Conservation (phyloP, 2,113 vertebrate genomes). For the Chrysemys picta region DNA sequence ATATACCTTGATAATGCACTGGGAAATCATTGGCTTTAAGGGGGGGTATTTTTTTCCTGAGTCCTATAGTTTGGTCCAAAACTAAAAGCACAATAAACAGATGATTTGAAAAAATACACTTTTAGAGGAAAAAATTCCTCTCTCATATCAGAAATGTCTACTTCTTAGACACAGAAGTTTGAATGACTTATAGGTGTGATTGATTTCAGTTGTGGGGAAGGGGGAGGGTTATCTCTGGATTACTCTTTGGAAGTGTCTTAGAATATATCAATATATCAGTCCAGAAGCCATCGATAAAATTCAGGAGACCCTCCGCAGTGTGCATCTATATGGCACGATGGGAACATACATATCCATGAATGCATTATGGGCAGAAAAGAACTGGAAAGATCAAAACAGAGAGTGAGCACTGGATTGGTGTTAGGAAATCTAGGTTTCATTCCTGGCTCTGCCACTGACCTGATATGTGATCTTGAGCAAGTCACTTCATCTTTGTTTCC, state of each 20-base stretch:
- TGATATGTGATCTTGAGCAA: not conserved
- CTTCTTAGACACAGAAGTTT: not conserved
- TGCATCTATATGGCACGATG: not conserved
- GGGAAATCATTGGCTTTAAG: not conserved
- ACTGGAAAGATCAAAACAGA: not conserved
- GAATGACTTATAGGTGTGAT: not conserved
- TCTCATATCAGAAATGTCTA: not conserved
- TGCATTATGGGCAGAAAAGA: not conserved
- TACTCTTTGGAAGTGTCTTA: not conserved
- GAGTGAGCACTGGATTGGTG: not conserved
- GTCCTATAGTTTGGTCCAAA: not conserved
- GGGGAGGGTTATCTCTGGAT: not conserved
- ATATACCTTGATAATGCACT: not conserved
- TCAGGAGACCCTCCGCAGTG: not conserved
- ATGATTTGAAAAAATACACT: not conserved
- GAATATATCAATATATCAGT: not conserved
- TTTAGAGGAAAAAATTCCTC: not conserved
- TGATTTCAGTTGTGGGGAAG: not conserved
- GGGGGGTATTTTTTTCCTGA: not conserved
- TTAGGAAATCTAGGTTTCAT: not conserved
- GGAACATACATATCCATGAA: too few relatives aligned
- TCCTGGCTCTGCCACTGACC: not conserved
- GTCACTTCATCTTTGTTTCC: not conserved
- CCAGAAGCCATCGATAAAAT: not conserved
- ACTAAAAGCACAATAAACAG: not conserved